Conservation (phyloP, 2,113 vertebrate species). For the Sinocyclocheilus rhinocerous region DNA sequence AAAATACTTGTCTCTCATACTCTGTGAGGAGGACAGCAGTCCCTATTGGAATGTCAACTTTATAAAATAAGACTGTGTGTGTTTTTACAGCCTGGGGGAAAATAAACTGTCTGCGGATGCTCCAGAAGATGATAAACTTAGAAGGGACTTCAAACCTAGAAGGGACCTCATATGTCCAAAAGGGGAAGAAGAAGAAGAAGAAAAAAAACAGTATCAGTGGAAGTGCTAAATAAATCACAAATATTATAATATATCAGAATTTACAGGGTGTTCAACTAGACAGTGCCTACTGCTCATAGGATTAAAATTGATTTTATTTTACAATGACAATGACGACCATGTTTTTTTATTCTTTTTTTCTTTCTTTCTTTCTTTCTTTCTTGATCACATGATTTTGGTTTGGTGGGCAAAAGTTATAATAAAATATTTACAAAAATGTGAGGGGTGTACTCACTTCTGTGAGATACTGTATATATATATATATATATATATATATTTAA, state of each 20-base stretch:
- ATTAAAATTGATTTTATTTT: background rate
- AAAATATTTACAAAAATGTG: too few relatives aligned
- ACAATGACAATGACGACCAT: too few relatives aligned
- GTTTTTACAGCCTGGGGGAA: constrained; percentile 21
- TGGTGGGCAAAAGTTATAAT: too few relatives aligned
- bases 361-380: background rate
- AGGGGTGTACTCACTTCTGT: too few relatives aligned
- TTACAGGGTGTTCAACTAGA: too few relatives aligned
- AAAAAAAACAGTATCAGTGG: background rate
- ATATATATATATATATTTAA: too few relatives aligned
- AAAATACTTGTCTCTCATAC: constrained; percentile 34
- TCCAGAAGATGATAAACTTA: background rate
- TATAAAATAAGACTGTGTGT: constrained; percentile 21
- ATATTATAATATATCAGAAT: background rate
- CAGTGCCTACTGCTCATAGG: background rate
- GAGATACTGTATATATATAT: too few relatives aligned
- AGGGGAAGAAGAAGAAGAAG: background rate
- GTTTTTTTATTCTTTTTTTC: too few relatives aligned
- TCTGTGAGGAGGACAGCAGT: constrained; percentile 12
- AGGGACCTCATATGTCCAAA: constrained; percentile 15
- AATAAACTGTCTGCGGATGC: constrained; percentile 14
- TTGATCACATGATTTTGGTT: too few relatives aligned
- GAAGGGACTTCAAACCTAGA: constrained; percentile 22
- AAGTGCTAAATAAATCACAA: background rate
- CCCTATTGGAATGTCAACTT: constrained; percentile 35